Evolutionary conservation across 2,888 invertebrate species (phyloP).

Genomic region (Slavum lentiscoides): DNA sequence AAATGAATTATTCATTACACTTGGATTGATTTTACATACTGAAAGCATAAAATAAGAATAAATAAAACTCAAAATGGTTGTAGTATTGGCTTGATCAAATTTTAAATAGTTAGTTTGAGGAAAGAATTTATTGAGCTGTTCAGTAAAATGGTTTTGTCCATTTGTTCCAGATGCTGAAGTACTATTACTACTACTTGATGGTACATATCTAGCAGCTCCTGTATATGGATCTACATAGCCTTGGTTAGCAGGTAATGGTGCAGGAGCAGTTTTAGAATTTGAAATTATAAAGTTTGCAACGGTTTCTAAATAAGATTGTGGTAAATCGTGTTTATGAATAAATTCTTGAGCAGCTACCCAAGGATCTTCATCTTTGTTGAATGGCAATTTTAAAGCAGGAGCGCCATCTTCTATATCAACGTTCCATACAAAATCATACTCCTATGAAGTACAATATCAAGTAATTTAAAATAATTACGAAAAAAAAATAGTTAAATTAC

Average conservation of each 20-base stretch:
- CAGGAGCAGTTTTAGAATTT: slow-evolving; percentile 67
- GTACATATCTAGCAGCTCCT: slow-evolving; percentile 72
- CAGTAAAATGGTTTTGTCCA: slow-evolving; percentile 63
- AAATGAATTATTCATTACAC: slow-evolving; percentile 64
- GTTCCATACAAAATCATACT: slow-evolving; percentile 93
- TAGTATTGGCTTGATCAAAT: slow-evolving; percentile 78
- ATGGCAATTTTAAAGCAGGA: slow-evolving; percentile 87
- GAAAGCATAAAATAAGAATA: slow-evolving; percentile 29
- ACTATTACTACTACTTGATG: slow-evolving; percentile 60
- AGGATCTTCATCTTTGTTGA: slow-evolving; percentile 87
- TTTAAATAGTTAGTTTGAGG: slow-evolving; percentile 66
- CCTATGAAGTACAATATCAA: slow-evolving; percentile 60
- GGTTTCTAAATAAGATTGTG: slow-evolving; percentile 82
- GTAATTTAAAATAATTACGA: slow-evolving; percentile 15
- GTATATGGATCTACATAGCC: slow-evolving; percentile 67
- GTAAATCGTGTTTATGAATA: slow-evolving; percentile 80
- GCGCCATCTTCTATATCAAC: slow-evolving; percentile 93
- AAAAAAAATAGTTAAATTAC: slow-evolving; percentile 59
- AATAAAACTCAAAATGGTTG: slow-evolving; percentile 68
- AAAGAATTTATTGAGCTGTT: slow-evolving; percentile 60
- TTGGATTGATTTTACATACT: slow-evolving; percentile 64
- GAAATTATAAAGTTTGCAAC: slow-evolving; percentile 90
- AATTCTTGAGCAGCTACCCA: slow-evolving; percentile 90
- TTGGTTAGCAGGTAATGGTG: slow-evolving; percentile 48
- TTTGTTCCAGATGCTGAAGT: slow-evolving; percentile 58